A percentile compares a stretch with the other conserved stretches of the same genome.
Conservation (phyloP, 64 coral and sea anemone genomes). For the Dendronephthya gigantea region DNA sequence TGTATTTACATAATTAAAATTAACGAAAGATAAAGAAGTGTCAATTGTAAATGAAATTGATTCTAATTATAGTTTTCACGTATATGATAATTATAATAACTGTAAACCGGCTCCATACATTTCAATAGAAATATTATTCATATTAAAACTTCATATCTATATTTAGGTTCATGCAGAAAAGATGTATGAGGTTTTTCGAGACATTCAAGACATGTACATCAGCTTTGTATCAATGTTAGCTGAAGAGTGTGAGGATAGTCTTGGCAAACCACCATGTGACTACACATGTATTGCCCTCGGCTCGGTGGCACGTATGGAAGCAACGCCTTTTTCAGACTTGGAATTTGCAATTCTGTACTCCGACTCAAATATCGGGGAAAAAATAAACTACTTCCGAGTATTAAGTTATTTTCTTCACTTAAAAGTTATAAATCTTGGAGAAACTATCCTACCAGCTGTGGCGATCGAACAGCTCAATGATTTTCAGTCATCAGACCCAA, state of each 20-base stretch:
- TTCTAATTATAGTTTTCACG: too few relatives aligned
- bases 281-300: neutral
- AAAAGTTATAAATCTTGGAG: slow-evolving; percentile 8
- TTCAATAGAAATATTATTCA: too few relatives aligned
- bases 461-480: neutral
- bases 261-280: slow-evolving; percentile 8
- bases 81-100: too few relatives aligned
- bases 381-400: neutral
- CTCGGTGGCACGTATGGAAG: neutral
- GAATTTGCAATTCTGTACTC: neutral
- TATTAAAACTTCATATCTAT: too few relatives aligned
- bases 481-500: neutral
- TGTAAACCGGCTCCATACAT: too few relatives aligned
- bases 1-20: too few relatives aligned
- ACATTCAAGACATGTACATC: neutral
- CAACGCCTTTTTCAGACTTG: neutral
- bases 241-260: neutral
- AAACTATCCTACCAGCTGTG: neutral
- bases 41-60: too few relatives aligned
- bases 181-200: too few relatives aligned
- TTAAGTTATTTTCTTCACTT: neutral
- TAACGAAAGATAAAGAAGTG: too few relatives aligned
- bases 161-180: too few relatives aligned
- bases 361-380: neutral
- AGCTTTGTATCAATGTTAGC: neutral